Percentiles rank a stretch among this genome's conserved stretches.
Evolutionary conservation across 2,113 vertebrate species (phyloP).

Genomic region (Alethe diademata): DNA sequence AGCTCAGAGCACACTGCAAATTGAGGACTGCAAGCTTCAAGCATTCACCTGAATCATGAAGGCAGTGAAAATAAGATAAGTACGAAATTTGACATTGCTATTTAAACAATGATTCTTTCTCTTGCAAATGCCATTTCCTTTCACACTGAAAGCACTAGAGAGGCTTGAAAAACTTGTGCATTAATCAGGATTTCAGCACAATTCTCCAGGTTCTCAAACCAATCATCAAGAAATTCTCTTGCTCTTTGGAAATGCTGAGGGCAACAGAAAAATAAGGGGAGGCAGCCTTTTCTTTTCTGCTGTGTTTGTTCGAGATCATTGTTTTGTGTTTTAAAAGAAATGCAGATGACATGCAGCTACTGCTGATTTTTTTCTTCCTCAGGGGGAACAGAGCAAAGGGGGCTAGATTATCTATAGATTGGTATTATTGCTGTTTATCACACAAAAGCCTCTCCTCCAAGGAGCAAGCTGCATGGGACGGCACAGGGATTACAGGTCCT

Average conservation of each 20-base stretch:
- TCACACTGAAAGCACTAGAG: slow-evolving; percentile 47
- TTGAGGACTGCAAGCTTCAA: not conserved
- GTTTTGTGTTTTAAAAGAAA: slow-evolving; percentile 23
- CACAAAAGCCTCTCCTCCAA: slow-evolving; percentile 28
- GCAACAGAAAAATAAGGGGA: not conserved
- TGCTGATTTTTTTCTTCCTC: not conserved
- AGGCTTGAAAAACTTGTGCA: not conserved
- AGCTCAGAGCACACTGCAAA: not conserved
- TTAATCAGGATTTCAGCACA: slow-evolving; percentile 42
- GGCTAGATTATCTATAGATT: slow-evolving; percentile 5
- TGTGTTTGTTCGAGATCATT: not conserved
- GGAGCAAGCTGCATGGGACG: not conserved
- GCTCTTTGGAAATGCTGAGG: not conserved
- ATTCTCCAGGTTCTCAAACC: slow-evolving; percentile 30
- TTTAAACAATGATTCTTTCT: slow-evolving; percentile 58
- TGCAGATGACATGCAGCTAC: not conserved
- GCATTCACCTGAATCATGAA: slow-evolving; percentile 26
- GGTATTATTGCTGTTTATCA: slow-evolving; percentile 23
- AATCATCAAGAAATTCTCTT: not conserved
- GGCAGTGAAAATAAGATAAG: slow-evolving; percentile 44
- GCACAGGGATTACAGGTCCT: not conserved
- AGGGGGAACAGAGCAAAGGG: not conserved
- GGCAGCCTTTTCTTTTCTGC: not conserved
- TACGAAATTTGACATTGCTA: slow-evolving; percentile 33
- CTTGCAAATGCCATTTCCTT: slow-evolving; percentile 30